phyloP scores from a whole-genome alignment of 2,797 vertebrate genomes.

The Anableps anableps region DNA sequence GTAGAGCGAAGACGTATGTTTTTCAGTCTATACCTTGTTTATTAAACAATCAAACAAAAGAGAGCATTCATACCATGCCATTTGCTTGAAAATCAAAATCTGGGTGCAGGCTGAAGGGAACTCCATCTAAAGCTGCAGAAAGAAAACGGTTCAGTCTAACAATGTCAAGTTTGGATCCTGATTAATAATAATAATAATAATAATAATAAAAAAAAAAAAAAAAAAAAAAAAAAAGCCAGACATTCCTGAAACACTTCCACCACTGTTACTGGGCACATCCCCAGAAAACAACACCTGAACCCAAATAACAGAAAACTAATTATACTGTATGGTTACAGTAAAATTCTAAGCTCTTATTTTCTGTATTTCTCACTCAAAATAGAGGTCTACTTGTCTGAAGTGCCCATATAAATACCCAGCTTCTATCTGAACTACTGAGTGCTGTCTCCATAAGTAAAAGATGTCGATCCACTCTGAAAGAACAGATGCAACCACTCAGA shows the following conservation, averaged over 20 bases:
- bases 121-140: slow-evolving; percentile 80
- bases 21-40: neutral
- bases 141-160: neutral
- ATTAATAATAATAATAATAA: neutral
- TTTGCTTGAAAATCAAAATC: slow-evolving; percentile 71
- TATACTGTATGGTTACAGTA: neutral
- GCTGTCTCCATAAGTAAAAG: neutral
- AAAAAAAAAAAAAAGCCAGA: neutral
- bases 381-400: no score
- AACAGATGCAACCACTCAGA: neutral
- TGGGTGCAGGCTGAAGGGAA: slow-evolving; percentile 83
- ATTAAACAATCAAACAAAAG: neutral
- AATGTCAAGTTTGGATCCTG: neutral
- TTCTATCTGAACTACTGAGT: no score
- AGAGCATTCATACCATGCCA: slow-evolving; percentile 60
- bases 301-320: neutral
- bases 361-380: neutral
- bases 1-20: neutral
- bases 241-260: neutral
- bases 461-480: neutral
- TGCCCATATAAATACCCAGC: no score
- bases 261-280: neutral
- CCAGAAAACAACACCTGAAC: neutral
- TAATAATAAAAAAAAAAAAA: neutral
- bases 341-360: neutral